A percentile compares a stretch with the other conserved stretches of the same genome.
Conservation (phyloP, 2,888 invertebrate species). For the Timema podura region DNA sequence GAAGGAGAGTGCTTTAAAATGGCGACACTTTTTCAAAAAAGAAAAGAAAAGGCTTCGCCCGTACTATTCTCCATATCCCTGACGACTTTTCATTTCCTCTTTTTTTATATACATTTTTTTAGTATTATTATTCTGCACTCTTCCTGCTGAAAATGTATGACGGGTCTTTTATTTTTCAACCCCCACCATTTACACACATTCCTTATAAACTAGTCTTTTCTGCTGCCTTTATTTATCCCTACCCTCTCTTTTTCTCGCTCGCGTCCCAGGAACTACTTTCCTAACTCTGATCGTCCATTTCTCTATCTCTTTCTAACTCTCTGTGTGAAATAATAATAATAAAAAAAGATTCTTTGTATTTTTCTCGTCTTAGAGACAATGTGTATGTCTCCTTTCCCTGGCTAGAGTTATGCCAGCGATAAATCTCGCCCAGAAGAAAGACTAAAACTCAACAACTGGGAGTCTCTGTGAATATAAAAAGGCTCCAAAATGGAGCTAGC, state of each 20-base stretch:
- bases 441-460: neutral
- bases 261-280: too few relatives aligned
- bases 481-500: neutral
- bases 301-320: too few relatives aligned
- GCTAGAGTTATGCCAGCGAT: slow-evolving; percentile 26
- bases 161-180: slow-evolving; percentile 10
- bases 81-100: neutral
- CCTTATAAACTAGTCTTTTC: too few relatives aligned
- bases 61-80: neutral
- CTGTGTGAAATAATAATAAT: too few relatives aligned
- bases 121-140: neutral
- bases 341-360: neutral
- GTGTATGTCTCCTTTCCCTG: slow-evolving; percentile 24
- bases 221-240: too few relatives aligned
- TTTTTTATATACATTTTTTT: neutral
- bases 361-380: slow-evolving; percentile 29
- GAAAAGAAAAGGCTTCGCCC: neutral
- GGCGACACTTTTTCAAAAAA: slow-evolving; percentile 10
- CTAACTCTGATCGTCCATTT: too few relatives aligned
- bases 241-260: too few relatives aligned
- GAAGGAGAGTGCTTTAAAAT: neutral
- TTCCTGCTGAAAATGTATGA: slow-evolving; percentile 5
- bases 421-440: slow-evolving; percentile 25
- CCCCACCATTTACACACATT: neutral
- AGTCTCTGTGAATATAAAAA: neutral